Base-by-base conservation (phyloP, 2,113 vertebrate species). In the Cyphomyrus discorhynchus region DNA sequence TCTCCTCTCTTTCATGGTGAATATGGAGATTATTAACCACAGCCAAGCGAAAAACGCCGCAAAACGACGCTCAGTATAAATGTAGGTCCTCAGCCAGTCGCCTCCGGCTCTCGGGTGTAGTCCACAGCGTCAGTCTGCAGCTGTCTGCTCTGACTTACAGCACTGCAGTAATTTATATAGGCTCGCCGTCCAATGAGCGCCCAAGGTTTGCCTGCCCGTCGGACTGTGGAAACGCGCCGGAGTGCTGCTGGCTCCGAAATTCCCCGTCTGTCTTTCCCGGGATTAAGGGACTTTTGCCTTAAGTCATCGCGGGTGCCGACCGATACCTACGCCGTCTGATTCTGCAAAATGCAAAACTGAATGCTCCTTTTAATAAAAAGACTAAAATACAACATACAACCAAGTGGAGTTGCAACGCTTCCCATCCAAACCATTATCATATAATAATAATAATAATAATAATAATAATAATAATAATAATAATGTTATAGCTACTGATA, bases 1-100 rank as follows among this genome's bases (percentile, higher is more conserved):
- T 92, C 97, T 97, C 92, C 97, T 95, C 91, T 98, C 98, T 95
- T 98, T 98, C 98, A 98, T 99, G 90, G 24, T 92, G 90, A n/a
- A 88, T 89, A 70, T n/a, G 17, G 21, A 52, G 1, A 9, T 2
- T 13, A 35, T 13, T 7, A 53, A 86, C 52, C 15, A 77, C 53
- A n/a, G 19, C 53, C 77, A 89, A 27, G n/a, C 5, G 8, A n/a
- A 50, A 35, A 35, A 70, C 10, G 45, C 42, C 86, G 31, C 2
- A 84, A 31, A 31, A 1, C 17, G 70, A 45, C 89, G 90, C 86
- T 91, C 66, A 47, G 87, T 58, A 80, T 47, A n/a, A 21, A 88
- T 8, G 52, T 70, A 80, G 70, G 87, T 93, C 90, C 92, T 83
- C 50, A 1, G 62, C 31, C 17, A 66, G 77, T 66, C 17, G 84